Evolutionary conservation across 2,797 vertebrate genomes (phyloP), one percentile per base, ranked within the genome.

Genomic region (Acanthis flammea): DNA sequence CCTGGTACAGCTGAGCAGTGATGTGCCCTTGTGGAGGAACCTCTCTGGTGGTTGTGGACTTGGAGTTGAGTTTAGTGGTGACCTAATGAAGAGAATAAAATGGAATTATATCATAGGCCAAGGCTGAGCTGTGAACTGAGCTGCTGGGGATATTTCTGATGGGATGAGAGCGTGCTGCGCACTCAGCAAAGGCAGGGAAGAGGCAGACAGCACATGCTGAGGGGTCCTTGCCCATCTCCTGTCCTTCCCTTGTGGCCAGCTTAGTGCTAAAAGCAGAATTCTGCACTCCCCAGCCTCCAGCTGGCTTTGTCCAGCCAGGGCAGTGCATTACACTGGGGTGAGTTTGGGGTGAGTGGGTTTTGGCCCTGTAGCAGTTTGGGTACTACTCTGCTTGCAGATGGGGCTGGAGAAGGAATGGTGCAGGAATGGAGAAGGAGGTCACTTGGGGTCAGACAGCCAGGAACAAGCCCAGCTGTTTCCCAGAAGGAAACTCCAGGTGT

Each of bases 281-380:
- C 8, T 63, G 35, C 30, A 8, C 55, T 87, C 35, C 28, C 8
- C 24, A 60, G 35, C 8, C 24, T 73, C 21, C 45, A 57, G 19
- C 48, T 82, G 61, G 11, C 30, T 70, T 47, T 84, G 42, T 13
- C 55, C 61, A 48, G n/a, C 19, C n/a, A 41, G 44, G 11, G 18
- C 35, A 25, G 39, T 3, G 24, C 0, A 0, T 53, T 60, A 21
- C 2, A 0, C 10, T 1, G 2, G 41, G 6, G 1, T 21, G 28
- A 45, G 19, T 48, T 60, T 41, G 55, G 37, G 8, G 19, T 77
- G 37, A 35, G 23, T 54, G 51, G 6, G 5, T 25, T 91, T 79
- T 6, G 8, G 17, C 10, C 53, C 35, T 1, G 0, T 19, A 12
- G 10, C 0, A 0, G 37, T 55, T 41, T 22, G 54, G 84, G 39